phyloP scores from a whole-genome alignment of 2,797 vertebrate species.

The Sphaeramia orbicularis region DNA sequence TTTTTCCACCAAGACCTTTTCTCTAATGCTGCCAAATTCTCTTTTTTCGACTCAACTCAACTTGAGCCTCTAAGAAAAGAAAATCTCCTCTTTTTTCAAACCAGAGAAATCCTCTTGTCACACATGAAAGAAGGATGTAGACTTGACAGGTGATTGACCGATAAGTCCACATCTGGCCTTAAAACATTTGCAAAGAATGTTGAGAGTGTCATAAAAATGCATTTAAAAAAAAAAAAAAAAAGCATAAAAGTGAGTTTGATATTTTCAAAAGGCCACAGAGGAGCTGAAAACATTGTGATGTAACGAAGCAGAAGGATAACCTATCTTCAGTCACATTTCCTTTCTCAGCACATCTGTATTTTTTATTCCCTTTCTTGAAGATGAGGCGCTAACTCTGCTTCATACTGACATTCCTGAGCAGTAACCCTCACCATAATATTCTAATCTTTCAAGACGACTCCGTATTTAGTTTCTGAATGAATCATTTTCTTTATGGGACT shows the following conservation, averaged over 20 bases:
- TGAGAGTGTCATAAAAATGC: no score
- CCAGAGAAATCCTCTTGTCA: slow-evolving; percentile 68
- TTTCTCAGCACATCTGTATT: slow-evolving; percentile 14
- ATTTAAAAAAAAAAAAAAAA: no score
- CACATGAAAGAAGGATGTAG: slow-evolving; percentile 50
- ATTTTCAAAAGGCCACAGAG: slow-evolving; percentile 6
- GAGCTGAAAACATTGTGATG: not conserved
- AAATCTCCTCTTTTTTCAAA: slow-evolving; percentile 49
- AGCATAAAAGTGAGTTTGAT: slow-evolving; percentile 10
- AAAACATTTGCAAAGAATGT: slow-evolving; percentile 18
- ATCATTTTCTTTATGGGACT: slow-evolving; percentile 50
- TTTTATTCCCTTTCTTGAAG: slow-evolving; percentile 24
- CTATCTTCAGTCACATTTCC: slow-evolving; percentile 11
- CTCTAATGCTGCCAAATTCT: slow-evolving; percentile 53
- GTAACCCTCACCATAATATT: slow-evolving; percentile 40
- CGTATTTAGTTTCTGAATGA: slow-evolving; percentile 63
- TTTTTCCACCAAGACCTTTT: slow-evolving; percentile 37
- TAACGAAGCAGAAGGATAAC: slow-evolving; percentile 3
- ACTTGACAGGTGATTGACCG: slow-evolving; percentile 54
- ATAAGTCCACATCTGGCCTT: slow-evolving; percentile 55
- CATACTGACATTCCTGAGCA: slow-evolving; percentile 38
- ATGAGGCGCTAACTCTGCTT: slow-evolving; percentile 9
- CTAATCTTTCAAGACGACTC: slow-evolving; percentile 52
- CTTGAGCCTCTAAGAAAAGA: slow-evolving; percentile 56
- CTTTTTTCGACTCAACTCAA: slow-evolving; percentile 50